Evolutionary conservation across 2,888 invertebrate species (phyloP).

Genomic region (Ferrisia virgata): DNA sequence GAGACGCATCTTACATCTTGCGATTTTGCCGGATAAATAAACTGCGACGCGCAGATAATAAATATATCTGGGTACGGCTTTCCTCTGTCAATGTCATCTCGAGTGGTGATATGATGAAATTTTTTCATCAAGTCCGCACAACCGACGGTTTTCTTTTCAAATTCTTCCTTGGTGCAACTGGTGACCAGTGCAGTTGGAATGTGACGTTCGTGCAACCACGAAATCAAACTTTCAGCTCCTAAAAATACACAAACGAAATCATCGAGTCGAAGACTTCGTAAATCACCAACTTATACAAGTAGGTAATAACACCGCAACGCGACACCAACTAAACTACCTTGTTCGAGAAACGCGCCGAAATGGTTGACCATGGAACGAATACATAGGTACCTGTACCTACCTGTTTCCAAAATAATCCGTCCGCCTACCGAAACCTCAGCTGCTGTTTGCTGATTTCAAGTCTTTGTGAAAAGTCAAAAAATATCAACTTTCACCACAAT

Average conservation of each 20-base stretch:
- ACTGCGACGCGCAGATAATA: constrained; percentile 12
- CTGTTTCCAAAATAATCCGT: no score
- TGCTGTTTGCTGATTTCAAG: no score
- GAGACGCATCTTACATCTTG: no score
- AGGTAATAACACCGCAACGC: no score
- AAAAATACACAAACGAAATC: neutral
- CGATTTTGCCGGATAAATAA: neutral
- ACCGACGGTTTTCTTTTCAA: neutral
- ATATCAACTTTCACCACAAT: no score
- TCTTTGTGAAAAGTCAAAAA: no score
- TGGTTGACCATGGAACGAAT: no score
- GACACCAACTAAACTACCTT: no score
- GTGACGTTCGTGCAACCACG: neutral
- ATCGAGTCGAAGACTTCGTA: neutral
- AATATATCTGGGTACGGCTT: constrained; percentile 31
- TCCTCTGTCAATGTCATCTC: constrained; percentile 13
- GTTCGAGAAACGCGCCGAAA: no score
- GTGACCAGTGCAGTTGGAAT: neutral
- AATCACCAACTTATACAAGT: no score
- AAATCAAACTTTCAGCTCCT: constrained; percentile 1
- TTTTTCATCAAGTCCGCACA: neutral
- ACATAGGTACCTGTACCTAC: no score
- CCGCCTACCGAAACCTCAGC: no score
- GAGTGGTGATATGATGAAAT: neutral
- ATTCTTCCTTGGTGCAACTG: neutral